These are phyloP conservation scores for Silurus glanis DNA, from an alignment of 2,113 vertebrate genomes.

Conservation along the genomic window DNA sequence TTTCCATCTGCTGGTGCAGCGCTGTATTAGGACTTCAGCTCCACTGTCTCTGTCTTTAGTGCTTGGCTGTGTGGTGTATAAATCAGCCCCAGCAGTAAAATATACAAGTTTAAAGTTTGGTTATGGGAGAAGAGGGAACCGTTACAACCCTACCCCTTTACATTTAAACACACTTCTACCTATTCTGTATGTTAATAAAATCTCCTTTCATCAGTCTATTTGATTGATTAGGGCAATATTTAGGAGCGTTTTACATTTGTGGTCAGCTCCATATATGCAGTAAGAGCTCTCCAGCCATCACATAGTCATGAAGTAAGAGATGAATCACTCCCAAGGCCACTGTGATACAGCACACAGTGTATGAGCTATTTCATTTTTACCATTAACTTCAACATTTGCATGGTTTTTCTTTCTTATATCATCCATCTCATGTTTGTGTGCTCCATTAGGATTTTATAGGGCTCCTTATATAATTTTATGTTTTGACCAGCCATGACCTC, in stretches of 20 bases:
- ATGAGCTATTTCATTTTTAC: slow-evolving; percentile 8
- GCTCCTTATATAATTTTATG: background rate
- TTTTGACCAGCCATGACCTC: background rate
- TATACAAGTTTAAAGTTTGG: slow-evolving; percentile 23
- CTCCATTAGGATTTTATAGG: slow-evolving; percentile 11
- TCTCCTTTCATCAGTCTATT: background rate
- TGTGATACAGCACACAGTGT: background rate
- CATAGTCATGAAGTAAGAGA: background rate
- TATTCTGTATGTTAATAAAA: background rate
- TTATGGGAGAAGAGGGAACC: slow-evolving; percentile 38
- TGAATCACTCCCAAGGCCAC: background rate
- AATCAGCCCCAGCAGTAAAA: slow-evolving; percentile 41
- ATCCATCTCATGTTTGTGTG: background rate
- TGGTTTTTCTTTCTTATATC: background rate
- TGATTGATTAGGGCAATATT: background rate
- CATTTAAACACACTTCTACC: background rate
- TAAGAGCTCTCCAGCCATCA: background rate
- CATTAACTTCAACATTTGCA: background rate
- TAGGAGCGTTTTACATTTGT: background rate
- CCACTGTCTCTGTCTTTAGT: background rate
- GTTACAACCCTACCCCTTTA: slow-evolving; percentile 23
- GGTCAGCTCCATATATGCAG: background rate
- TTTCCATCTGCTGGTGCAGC: background rate
- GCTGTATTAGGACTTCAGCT: background rate
- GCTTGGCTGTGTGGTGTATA: background rate